phyloP scores from a whole-genome alignment of 2,113 vertebrate genomes.

The Hemiscyllium ocellatum region DNA sequence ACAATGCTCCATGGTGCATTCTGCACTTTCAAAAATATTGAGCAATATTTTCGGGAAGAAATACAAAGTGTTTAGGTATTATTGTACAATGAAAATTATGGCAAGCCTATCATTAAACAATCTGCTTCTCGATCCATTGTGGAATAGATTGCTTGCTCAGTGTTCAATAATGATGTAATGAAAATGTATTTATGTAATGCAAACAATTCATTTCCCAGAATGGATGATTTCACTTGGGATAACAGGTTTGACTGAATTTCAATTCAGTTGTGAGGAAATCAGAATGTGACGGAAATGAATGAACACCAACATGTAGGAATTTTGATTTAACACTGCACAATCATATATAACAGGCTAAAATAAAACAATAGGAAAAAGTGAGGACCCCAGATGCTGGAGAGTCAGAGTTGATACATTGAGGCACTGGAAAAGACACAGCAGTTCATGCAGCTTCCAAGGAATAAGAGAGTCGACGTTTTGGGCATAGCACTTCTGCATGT shows the following conservation, averaged over 20 bases:
- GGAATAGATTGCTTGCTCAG: background rate
- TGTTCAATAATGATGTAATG: background rate
- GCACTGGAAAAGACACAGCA: no score
- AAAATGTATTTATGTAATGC: background rate
- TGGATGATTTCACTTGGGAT: background rate
- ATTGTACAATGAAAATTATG: background rate
- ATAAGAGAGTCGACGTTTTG: no score
- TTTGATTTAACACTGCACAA: background rate
- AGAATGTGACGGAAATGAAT: background rate
- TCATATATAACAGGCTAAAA: background rate
- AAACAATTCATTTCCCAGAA: background rate
- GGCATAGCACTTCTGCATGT: background rate
- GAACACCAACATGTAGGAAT: background rate
- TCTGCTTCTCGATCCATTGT: background rate
- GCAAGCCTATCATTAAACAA: background rate
- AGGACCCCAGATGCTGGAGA: no score
- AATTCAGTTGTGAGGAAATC: background rate
- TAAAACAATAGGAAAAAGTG: no score
- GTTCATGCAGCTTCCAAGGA: no score
- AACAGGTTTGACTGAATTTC: background rate
- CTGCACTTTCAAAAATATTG: background rate
- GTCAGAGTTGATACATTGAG: no score
- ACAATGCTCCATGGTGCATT: background rate
- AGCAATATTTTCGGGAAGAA: background rate
- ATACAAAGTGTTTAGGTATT: background rate